Base-by-base conservation (phyloP, 92 coral and sea anemone species). In the Diadumene lineata region DNA sequence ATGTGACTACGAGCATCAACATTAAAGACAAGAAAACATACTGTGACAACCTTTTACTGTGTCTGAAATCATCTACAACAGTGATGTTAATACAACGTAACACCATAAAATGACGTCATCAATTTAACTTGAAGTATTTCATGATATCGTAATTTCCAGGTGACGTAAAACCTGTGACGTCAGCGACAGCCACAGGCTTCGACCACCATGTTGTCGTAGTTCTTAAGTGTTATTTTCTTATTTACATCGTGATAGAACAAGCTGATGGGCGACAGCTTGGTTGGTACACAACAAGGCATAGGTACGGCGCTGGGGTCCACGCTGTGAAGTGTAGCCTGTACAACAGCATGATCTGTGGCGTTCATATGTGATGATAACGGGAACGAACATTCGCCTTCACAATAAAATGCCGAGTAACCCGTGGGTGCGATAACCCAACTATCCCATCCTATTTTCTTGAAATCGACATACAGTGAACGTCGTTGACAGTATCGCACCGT, bases 351-450 rank as follows among this genome's bases (percentile, higher is more conserved):
- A 55, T 89, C 89, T 1, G 99, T 96, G 0, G 89, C 90, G 68
- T 92, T 87, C 88, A 85, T 81, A 22, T 84, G 75, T 1, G 89
- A 64, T 56, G 81, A 84, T 16, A 92, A 78, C 0, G 99, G 99
- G 63, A 89, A 89, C 0, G 92, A 82, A 61, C 99, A 96, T 16
- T 85, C 84, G 1, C 99, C 99, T 31, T 75, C 66, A 60, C 99
- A 96, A 74, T 70, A 89, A 60, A 78, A 87, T 62, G 94, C 94
- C 7, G 93, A 85, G 84, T 96, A 96, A 19, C 97, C 97, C 79
- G 85, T 92, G 0, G 99, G 99, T 0, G 99, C 99, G 32, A 96
- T 92, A 19, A 96, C 89, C 87, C 96, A 88, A 64, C 89, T 86
- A 38, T 87, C 84, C 91, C 93, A 92, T 22, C 89, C 96, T 7